Evolutionary conservation across 2,888 invertebrate genomes (phyloP), one percentile per base, ranked within the genome.

Genomic region (Bimastos eiseni): DNA sequence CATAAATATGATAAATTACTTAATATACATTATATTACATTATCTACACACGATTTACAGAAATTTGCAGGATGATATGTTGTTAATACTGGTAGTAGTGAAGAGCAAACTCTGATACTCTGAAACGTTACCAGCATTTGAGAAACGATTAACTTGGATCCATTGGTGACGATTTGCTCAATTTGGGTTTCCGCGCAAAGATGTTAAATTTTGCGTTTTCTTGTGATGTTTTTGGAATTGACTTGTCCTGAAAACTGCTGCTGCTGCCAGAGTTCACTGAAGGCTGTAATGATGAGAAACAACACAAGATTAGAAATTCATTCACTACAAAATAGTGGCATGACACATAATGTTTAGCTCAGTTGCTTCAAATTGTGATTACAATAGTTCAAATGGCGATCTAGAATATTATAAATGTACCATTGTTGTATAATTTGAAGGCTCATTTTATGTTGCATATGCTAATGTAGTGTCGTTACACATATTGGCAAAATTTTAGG

Each of bases 241-340:
- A 86, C 37, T 83, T 55, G 83, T 90, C 83, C 34, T 90, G 90
- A 36, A 83, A 38, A 90, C 41, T 55, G 37, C 83, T 70, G 90
- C n/a, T 90, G 38, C 83, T 38, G 1, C 38, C 41, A 38, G 34
- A 38, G 36, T 38, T 90, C 30, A 83, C 89, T 38, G 49, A 41
- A 5, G 70, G 90, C 37, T 49, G 33, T 5, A 49, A 70, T 24
- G 84, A 37, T 38, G 30, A 36, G 36, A 70, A 38, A 36, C 38
- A 83, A 17, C 2, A 17, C 11, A n/a, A 70, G 70, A 70, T 70
- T 70, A 70, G 70, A 70, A 70, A 70, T 70, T 17, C n/a, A 70
- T 70, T n/a, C n/a, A 4, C 8, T 70, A 70, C 11, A 11, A 70
- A 70, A 70, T n/a, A 70, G 6, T 13, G 30, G 30, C 30, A 70